Conservation (phyloP, 2,888 invertebrate genomes). For the Argyresthia goedartella region DNA sequence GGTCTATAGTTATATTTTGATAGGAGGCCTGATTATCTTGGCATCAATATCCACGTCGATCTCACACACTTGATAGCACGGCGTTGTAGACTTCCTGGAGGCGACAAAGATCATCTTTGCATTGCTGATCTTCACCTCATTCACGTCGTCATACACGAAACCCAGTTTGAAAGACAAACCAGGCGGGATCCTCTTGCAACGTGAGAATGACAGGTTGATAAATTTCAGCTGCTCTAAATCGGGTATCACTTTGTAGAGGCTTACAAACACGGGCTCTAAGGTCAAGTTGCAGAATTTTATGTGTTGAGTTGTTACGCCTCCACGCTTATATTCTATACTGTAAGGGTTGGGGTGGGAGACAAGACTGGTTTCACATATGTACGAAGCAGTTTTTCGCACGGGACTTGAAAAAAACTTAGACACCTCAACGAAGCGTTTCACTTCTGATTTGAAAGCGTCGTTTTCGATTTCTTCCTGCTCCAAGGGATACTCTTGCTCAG, state of each 20-base stretch:
- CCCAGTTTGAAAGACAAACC: conserved; percentile 47
- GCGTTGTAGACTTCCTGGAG: conserved; percentile 47
- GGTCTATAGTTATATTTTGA: too few species aligned
- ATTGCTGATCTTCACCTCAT: conserved; percentile 35
- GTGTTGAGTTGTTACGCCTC: conserved; percentile 36
- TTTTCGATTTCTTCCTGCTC: conserved; percentile 3
- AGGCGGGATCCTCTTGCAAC: conserved; percentile 49
- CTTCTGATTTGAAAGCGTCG: conserved; percentile 36
- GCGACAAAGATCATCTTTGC: conserved; percentile 54
- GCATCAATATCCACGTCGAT: conserved; percentile 29
- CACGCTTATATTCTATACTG: conserved; percentile 43
- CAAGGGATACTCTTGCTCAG: too few species aligned
- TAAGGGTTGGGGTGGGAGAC: conserved; percentile 44
- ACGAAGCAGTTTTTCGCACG: conserved; percentile 47
- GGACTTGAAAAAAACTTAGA: conserved; percentile 57
- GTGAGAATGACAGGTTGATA: conserved; percentile 40
- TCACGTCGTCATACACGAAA: conserved; percentile 48
- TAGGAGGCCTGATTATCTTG: too few species aligned
- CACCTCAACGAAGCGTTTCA: conserved; percentile 51
- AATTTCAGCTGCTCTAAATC: conserved; percentile 51
- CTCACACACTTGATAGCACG: conserved; percentile 58
- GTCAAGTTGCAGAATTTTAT: conserved; percentile 48
- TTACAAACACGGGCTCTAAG: conserved; percentile 49
- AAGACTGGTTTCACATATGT: conserved; percentile 43
- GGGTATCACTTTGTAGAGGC: conserved; percentile 44